Conservation (phyloP, 2,113 vertebrate genomes). For the Tylochromis polylepis region DNA sequence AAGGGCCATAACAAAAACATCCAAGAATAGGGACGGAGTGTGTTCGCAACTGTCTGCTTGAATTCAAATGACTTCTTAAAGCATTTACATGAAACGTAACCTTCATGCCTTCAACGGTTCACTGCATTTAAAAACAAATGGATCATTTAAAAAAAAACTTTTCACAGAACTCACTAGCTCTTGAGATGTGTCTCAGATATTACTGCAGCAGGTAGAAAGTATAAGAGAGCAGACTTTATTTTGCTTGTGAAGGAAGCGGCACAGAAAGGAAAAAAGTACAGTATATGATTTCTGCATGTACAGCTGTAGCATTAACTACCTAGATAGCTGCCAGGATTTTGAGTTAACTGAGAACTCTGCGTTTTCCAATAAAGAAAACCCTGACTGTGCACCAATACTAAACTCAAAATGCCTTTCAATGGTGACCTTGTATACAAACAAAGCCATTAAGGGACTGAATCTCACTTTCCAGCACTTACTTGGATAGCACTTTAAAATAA, state of each 20-base stretch:
- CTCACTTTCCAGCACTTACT: not conserved
- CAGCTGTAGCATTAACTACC: fast-evolving
- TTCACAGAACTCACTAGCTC: not conserved
- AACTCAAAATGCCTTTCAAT: not conserved
- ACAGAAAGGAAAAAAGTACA: not conserved
- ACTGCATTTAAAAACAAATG: not conserved
- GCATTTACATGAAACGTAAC: not conserved
- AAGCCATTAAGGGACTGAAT: not conserved
- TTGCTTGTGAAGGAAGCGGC: not conserved
- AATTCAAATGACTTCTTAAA: not conserved
- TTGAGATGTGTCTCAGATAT: not conserved
- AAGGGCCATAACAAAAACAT: not conserved
- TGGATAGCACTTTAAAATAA: no score
- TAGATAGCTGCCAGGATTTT: not conserved
- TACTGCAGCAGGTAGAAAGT: not conserved
- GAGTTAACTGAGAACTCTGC: not conserved
- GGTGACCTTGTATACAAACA: not conserved
- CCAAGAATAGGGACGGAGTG: not conserved
- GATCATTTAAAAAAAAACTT: fast-evolving
- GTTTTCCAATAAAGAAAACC: not conserved
- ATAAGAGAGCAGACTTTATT: not conserved
- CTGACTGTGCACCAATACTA: not conserved
- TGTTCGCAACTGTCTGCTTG: not conserved
- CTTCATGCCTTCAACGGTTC: not conserved
- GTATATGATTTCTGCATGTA: fast-evolving